Percentiles rank a stretch among this genome's conserved stretches.
phyloP scores from a whole-genome alignment of 1,140 invertebrate genomes.

The Bemisia tabaci region DNA sequence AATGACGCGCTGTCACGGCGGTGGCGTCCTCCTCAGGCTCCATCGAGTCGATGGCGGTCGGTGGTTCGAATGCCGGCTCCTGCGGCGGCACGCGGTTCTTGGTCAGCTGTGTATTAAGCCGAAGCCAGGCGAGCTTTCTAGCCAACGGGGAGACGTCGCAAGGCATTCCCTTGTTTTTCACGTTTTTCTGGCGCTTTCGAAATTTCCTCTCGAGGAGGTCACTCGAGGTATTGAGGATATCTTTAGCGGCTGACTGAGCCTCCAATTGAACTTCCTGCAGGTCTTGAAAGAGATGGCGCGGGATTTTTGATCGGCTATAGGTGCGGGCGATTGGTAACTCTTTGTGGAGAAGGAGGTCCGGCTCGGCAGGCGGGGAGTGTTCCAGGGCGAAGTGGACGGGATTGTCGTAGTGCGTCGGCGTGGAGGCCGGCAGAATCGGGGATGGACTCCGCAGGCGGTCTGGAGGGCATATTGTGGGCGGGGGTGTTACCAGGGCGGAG shows the following conservation, averaged over 20 bases:
- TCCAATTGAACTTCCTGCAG: slow-evolving; percentile 9
- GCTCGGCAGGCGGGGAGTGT: slow-evolving; percentile 17
- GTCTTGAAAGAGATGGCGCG: neutral
- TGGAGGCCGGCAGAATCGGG: neutral
- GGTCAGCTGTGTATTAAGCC: slow-evolving; percentile 11
- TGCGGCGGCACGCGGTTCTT: neutral
- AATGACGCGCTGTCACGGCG: neutral
- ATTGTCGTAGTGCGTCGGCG: slow-evolving; percentile 1
- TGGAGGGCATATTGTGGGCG: no score
- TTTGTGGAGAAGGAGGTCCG: slow-evolving; percentile 21
- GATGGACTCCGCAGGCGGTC: no score
- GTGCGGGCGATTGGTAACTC: slow-evolving; percentile 13
- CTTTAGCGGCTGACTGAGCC: slow-evolving; percentile 12
- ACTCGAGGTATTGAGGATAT: slow-evolving; percentile 12
- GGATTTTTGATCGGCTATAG: slow-evolving; percentile 6
- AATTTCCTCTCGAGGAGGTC: neutral
- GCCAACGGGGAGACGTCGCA: slow-evolving; percentile 20
- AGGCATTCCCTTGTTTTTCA: neutral
- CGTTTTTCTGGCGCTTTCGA: neutral
- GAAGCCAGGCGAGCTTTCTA: slow-evolving; percentile 16
- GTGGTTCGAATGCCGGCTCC: neutral
- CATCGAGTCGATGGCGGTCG: neutral
- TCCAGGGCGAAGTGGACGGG: slow-evolving; percentile 2
- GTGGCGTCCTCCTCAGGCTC: neutral
- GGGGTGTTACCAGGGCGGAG: no score